phyloP scores from a whole-genome alignment of 2,113 vertebrate genomes.

The Theristicus caerulescens region DNA sequence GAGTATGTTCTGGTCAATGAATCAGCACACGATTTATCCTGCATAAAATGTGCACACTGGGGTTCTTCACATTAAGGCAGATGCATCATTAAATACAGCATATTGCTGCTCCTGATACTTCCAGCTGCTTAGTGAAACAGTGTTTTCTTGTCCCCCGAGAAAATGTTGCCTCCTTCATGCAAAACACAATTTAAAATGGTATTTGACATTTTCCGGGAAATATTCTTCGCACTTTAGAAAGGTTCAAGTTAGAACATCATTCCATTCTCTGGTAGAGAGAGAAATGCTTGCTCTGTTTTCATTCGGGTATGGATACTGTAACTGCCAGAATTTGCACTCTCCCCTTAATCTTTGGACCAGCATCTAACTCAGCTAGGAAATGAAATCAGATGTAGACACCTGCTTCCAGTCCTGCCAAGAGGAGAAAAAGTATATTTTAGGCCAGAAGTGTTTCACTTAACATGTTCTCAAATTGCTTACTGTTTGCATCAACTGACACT shows the following conservation, averaged over 20 bases:
- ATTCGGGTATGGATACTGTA: fast-evolving
- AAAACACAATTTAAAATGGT: neutral
- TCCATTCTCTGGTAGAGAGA: neutral
- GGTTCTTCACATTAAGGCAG: neutral
- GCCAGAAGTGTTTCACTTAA: neutral
- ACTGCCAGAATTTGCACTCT: neutral
- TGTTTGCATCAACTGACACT: neutral
- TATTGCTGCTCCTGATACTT: neutral
- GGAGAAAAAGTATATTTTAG: neutral
- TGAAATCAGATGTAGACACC: neutral
- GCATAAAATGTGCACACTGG: neutral
- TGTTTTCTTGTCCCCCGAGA: neutral
- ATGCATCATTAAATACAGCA: neutral
- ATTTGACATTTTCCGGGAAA: neutral
- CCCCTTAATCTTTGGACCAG: neutral
- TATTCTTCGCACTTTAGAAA: neutral
- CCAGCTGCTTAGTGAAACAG: neutral
- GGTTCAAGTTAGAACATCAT: neutral
- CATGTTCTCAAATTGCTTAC: neutral
- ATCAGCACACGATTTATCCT: neutral
- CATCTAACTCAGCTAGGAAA: neutral
- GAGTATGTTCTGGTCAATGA: neutral
- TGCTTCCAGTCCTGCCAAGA: neutral
- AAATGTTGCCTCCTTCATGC: neutral
- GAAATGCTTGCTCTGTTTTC: neutral